Evolutionary conservation across 2,113 vertebrate species (phyloP).

Genomic region (Excalfactoria chinensis): DNA sequence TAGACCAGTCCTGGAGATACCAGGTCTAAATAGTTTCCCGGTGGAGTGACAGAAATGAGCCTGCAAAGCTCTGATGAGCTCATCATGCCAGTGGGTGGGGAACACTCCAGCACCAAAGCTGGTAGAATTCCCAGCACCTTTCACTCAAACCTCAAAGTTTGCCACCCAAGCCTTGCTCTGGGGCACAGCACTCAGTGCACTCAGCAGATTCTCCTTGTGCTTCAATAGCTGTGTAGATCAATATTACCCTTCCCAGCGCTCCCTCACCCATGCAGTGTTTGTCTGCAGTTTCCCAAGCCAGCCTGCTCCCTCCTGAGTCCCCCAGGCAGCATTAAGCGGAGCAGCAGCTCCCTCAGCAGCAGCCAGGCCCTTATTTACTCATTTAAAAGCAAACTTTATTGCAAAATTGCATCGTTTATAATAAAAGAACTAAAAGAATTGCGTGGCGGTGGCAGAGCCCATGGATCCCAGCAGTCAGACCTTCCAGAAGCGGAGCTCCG

Average conservation of each 20-base stretch:
- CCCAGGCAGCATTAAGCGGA: fast-evolving
- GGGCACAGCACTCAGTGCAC: background rate
- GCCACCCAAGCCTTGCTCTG: fast-evolving
- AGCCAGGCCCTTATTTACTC: background rate
- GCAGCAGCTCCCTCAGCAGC: background rate
- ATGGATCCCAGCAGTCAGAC: background rate
- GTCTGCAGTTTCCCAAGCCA: background rate
- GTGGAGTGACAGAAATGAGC: constrained; percentile 4
- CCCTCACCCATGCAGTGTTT: background rate
- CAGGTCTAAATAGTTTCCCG: background rate
- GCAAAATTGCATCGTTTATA: background rate
- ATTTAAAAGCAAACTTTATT: background rate
- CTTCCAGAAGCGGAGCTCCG: fast-evolving
- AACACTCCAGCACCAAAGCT: background rate
- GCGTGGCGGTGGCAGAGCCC: background rate
- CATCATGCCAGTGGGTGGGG: background rate
- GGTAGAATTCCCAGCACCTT: background rate
- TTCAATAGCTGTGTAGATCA: background rate
- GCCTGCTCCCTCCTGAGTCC: background rate
- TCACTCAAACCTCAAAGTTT: background rate
- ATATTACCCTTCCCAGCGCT: background rate
- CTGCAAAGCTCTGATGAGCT: background rate
- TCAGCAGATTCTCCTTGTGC: constrained; percentile 8
- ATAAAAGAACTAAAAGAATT: background rate
- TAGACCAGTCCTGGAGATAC: background rate